Base-by-base conservation (phyloP, 1,140 invertebrate species). In the Dendroctonus ponderosae region DNA sequence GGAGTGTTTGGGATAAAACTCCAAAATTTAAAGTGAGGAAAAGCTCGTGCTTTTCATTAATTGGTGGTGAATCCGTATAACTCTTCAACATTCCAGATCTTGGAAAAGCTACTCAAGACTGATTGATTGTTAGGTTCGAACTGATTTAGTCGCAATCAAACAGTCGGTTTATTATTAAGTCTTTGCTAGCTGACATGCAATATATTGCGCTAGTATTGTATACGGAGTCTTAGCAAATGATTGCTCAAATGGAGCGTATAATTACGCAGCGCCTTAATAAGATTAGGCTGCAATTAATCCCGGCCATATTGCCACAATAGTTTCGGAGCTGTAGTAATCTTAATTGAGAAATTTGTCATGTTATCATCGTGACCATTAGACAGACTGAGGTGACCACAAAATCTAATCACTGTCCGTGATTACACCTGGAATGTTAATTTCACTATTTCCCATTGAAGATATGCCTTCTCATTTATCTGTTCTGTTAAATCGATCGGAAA, bases 161-260 rank as follows among this genome's bases (percentile, higher is more conserved):
- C 50, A 65, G 57, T 65, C 49, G 52, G 38, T 62, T 56, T 59
- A 68, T 68, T 58, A 54, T 49, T 46, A 44, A 68, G 49, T 42
- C 53, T 68, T 62, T 68, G 53, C 44, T 42, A 63, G 54, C 48
- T 66, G 67, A 69, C 67, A 57, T 56, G 62, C 58, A 48, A 69
- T 69, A 64, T 69, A 59, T 66, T 42, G 44, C 56, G 12, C 49
- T 15, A 52, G 53, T 60, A 66, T 58, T 65, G 62, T 65, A 65
- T 41, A 62, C 39, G 56, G 62, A 53, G 48, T 60, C 58, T 48
- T 53, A 66, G 50, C 56, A 67, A 70, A 71, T 70, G 69, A 67
- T 67, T 70, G 68, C 64, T 71, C 70, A 71, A 71, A 71, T 71
- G 68, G 56, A 63, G 67, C 70, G 62, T 69, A 69, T 70, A 71